Conservation (phyloP, 2,113 vertebrate species). For the Ia io region DNA sequence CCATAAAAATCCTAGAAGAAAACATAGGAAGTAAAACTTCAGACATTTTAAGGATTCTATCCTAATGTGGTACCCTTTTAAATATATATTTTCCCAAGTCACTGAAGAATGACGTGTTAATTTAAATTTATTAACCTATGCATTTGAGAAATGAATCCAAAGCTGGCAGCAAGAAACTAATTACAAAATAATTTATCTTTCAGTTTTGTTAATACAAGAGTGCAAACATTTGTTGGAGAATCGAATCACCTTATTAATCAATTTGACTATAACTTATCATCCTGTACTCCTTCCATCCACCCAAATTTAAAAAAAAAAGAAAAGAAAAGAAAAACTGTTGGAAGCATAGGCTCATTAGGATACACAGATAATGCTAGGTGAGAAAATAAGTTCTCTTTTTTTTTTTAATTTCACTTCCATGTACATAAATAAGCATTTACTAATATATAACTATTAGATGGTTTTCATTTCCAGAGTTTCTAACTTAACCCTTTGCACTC, state of each 20-base stretch:
- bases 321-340: neutral
- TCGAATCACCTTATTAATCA: conserved; percentile 15
- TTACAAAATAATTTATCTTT: conserved; percentile 37
- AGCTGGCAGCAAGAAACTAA: conserved; percentile 28
- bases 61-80: neutral
- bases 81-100: neutral
- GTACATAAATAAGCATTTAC: neutral
- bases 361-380: neutral
- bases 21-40: neutral
- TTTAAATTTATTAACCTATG: conserved; percentile 22
- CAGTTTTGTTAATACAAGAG: neutral
- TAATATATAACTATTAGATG: neutral
- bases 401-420: neutral
- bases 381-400: neutral
- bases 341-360: neutral
- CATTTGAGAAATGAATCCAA: conserved; percentile 9
- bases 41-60: neutral
- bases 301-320: neutral
- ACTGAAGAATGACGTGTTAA: neutral
- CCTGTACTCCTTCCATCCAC: neutral
- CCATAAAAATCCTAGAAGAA: neutral
- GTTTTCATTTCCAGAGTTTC: neutral
- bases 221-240: conserved; percentile 13
- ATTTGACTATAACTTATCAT: conserved; percentile 13
- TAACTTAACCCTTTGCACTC: too few relatives aligned